Conservation (phyloP, 1,140 invertebrate species). For the Magallana angulata region DNA sequence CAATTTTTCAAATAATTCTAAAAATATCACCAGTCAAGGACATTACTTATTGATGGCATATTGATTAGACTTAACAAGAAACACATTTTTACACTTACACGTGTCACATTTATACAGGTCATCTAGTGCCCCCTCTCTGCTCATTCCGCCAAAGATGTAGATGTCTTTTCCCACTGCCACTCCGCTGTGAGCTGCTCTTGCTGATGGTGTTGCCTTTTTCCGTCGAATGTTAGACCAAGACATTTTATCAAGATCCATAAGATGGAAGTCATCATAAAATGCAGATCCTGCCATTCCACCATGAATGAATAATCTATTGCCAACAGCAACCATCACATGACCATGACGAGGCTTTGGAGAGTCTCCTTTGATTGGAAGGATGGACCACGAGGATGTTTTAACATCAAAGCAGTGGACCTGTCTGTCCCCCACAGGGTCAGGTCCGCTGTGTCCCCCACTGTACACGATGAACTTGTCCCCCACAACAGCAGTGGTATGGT, state of each 20-base stretch:
- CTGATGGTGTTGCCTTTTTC: constrained; percentile 72
- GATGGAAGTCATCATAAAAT: constrained; percentile 78
- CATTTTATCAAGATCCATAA: constrained; percentile 76
- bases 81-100: constrained; percentile 60
- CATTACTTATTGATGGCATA: no score
- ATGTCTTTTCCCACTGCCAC: constrained; percentile 68
- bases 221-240: constrained; percentile 73
- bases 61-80: no score
- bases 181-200: constrained; percentile 77
- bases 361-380: constrained; percentile 70
- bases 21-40: no score
- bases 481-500: constrained; percentile 72
- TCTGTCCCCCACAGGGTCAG: constrained; percentile 76
- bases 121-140: constrained; percentile 76
- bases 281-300: constrained; percentile 78
- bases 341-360: constrained; percentile 78
- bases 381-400: constrained; percentile 70
- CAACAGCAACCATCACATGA: constrained; percentile 75
- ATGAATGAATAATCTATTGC: constrained; percentile 76
- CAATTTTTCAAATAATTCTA: no score
- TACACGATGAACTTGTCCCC: constrained; percentile 77
- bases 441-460: constrained; percentile 77
- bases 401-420: constrained; percentile 77
- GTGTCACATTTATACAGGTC: constrained; percentile 77
- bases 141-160: constrained; percentile 79